Base-by-base conservation (phyloP, 23 tunicate genomes). In the Ciona savignyi region DNA sequence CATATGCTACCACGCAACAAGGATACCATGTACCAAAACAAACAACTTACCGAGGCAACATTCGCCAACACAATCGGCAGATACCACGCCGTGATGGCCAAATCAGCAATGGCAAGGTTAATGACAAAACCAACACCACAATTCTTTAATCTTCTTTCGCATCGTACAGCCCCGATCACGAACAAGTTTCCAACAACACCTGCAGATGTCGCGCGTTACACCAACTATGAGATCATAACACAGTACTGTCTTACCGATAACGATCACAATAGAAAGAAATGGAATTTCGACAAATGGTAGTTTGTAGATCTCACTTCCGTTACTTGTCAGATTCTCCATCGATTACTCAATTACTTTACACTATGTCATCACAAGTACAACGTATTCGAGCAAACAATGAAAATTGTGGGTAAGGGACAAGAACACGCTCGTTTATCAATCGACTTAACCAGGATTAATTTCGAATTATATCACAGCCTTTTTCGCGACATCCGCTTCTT, bases 71-170 rank as follows among this genome's bases (percentile, higher is more conserved):
- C 67, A 0, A 66, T 62, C 70, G 89, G 82, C 28, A 84, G 73
- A 65, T 70, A 77, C 89, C 89, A 84, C 15, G 89, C 78, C 65
- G 89, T 84, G 22, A 84, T 64, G 15, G 77, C 69, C 19, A 84
- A 63, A 49, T 84, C 89, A 27, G 73, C 89, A 1, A 84, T 73
- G 22, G 89, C 89, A 4, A 84, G 82, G 68, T 84, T 84, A 25
- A 77, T 71, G 15, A 84, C 65, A 23, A 73, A 77, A 2, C 73
- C 67, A 27, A 84, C 70, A n/a, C 89, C 89, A 73, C 68, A 63
- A 69, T 49, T 74, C 9, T 82, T 63, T 15, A 84, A 61, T 23
- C 70, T 33, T 67, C 62, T 29, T 51, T 84, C 89, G 6, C 63
- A 48, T 27, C 62, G 67, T n/a, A 63, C 83, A 6, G 89, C 89